These are phyloP conservation scores for Rallus crepitans DNA, from an alignment of 2,797 vertebrate species.

Conservation along the genomic window DNA sequence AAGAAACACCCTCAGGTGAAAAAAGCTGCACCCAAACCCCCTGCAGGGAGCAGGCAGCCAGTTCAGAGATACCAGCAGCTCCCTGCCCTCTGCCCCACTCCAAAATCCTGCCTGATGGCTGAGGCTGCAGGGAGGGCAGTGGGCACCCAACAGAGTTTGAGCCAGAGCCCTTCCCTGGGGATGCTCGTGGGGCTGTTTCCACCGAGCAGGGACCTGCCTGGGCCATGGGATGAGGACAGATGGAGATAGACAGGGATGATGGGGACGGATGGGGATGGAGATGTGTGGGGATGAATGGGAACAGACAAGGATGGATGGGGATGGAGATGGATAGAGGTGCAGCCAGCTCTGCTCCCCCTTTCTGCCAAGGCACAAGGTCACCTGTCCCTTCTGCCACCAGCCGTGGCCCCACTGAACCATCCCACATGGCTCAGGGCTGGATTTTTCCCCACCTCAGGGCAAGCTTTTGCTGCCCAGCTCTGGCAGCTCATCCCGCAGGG, in stretches of 20 bases:
- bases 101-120: fast-evolving
- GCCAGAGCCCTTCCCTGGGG: fast-evolving
- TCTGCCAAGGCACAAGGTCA: neutral
- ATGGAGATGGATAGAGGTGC: neutral
- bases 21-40: fast-evolving
- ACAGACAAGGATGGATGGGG: neutral
- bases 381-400: neutral
- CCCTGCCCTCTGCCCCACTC: neutral
- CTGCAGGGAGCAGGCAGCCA: fast-evolving
- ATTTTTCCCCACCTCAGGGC: neutral
- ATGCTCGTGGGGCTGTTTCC: neutral
- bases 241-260: too few relatives aligned
- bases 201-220: fast-evolving
- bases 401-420: neutral
- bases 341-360: neutral
- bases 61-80: fast-evolving
- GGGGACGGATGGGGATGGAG: too few relatives aligned
- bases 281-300: too few relatives aligned
- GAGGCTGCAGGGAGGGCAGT: neutral
- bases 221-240: neutral
- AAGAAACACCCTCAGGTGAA: neutral
- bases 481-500: fast-evolving
- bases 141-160: fast-evolving
- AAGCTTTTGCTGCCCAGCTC: neutral
- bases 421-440: neutral